Conservation (phyloP, 2,113 vertebrate species). For the Brachionichthys hirsutus region DNA sequence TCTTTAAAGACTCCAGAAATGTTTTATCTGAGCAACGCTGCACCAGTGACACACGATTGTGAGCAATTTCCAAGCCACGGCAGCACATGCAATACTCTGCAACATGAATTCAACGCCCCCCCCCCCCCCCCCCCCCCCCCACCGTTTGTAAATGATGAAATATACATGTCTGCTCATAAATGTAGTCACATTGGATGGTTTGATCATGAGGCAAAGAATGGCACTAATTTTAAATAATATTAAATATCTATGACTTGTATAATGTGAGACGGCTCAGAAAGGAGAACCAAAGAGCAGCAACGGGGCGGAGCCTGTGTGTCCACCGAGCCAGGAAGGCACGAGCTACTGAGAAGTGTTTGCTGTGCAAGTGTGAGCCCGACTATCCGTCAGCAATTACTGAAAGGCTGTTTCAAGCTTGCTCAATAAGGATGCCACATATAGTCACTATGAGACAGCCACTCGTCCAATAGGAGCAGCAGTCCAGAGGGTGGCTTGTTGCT, state of each 20-base stretch:
- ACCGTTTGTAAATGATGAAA: conserved; percentile 7
- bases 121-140: neutral
- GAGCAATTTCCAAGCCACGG: neutral
- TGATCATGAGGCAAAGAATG: neutral
- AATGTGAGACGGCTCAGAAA: conserved; percentile 9
- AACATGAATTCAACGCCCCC: neutral
- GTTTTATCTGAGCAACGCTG: neutral
- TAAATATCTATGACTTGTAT: conserved; percentile 22
- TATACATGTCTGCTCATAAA: conserved; percentile 5
- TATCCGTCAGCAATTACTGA: no score
- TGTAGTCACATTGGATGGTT: conserved; percentile 3
- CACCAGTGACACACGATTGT: neutral
- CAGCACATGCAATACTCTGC: neutral
- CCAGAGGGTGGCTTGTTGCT: no score
- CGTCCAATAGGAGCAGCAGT: no score
- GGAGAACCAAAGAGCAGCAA: conserved; percentile 22
- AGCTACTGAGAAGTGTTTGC: neutral
- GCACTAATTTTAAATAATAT: neutral
- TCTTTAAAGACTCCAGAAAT: neutral
- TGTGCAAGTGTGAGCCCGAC: no score
- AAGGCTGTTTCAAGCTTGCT: no score
- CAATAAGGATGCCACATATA: no score
- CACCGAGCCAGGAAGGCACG: neutral
- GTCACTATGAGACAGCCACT: no score
- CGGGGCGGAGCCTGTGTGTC: neutral